Conservation (phyloP, 2,888 invertebrate species). For the Balanococcus diminutus region DNA sequence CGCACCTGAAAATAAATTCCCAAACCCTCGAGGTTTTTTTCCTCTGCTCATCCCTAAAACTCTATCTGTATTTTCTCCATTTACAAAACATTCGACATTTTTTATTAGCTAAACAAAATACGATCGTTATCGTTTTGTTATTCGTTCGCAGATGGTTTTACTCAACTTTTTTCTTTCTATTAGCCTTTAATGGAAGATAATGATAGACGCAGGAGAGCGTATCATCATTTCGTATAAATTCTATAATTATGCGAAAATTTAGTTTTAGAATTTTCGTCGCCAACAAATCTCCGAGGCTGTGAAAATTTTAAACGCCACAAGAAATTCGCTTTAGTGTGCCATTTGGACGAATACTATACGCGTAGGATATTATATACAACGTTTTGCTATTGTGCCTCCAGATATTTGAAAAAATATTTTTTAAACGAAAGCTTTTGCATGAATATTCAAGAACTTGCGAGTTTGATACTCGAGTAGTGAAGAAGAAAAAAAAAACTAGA, state of each 20-base stretch:
- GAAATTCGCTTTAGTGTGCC: conserved; percentile 7
- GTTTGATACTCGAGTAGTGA: conserved; percentile 25
- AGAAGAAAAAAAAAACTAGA: neutral
- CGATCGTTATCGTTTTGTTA: conserved; percentile 10
- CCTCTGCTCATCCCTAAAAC: neutral
- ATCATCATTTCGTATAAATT: neutral
- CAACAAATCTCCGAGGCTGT: neutral
- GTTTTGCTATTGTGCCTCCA: conserved; percentile 27
- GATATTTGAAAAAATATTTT: conserved; percentile 40
- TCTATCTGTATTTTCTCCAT: conserved; percentile 1
- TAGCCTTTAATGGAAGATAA: neutral
- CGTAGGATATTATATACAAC: conserved; percentile 21
- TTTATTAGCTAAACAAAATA: conserved; percentile 8
- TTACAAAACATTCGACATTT: conserved; percentile 39
- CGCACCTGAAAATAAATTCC: conserved; percentile 14
- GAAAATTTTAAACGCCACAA: neutral
- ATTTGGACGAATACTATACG: conserved; percentile 6
- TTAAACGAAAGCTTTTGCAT: conserved; percentile 37
- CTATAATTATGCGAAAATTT: neutral
- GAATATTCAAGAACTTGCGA: conserved; percentile 34
- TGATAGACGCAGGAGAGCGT: neutral
- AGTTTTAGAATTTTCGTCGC: neutral
- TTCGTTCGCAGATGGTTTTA: conserved; percentile 31
- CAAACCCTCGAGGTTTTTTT: neutral
- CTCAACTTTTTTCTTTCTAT: neutral